phyloP scores from a whole-genome alignment of 1,140 invertebrate genomes.

The Heliothis virescens region DNA sequence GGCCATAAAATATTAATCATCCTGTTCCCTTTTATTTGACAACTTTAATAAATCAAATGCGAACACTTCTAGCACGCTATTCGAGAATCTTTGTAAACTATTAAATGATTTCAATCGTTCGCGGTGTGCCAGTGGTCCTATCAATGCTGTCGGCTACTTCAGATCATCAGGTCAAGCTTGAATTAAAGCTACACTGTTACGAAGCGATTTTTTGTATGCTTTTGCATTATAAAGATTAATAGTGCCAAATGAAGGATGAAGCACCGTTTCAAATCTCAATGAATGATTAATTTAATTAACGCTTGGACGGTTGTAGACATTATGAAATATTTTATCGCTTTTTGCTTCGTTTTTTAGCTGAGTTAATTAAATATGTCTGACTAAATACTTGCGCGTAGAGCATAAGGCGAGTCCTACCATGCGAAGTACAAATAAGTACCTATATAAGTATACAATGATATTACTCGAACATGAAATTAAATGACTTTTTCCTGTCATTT shows the following conservation, averaged over 20 bases:
- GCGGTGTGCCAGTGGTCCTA: neutral
- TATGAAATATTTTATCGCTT: no score
- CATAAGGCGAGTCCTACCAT: neutral
- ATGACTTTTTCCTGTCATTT: constrained; percentile 56
- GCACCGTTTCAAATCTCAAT: neutral
- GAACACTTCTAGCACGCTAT: constrained; percentile 3
- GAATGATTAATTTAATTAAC: neutral
- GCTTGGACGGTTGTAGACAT: no score
- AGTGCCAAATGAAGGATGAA: neutral
- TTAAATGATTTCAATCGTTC: constrained; percentile 41
- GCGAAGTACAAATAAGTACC: neutral
- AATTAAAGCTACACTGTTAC: constrained; percentile 50
- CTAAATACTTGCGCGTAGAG: no score
- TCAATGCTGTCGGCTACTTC: constrained; percentile 48
- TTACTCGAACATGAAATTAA: constrained; percentile 36
- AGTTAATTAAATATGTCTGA: no score
- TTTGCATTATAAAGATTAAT: neutral
- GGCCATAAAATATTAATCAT: neutral
- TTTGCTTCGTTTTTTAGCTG: no score
- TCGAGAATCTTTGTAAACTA: neutral
- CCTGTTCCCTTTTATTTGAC: neutral
- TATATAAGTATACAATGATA: neutral
- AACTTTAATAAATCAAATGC: neutral
- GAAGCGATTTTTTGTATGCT: constrained; percentile 46
- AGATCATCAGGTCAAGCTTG: constrained; percentile 59